Base-by-base conservation (phyloP, 2,113 vertebrate species). In the Chionomys nivalis region DNA sequence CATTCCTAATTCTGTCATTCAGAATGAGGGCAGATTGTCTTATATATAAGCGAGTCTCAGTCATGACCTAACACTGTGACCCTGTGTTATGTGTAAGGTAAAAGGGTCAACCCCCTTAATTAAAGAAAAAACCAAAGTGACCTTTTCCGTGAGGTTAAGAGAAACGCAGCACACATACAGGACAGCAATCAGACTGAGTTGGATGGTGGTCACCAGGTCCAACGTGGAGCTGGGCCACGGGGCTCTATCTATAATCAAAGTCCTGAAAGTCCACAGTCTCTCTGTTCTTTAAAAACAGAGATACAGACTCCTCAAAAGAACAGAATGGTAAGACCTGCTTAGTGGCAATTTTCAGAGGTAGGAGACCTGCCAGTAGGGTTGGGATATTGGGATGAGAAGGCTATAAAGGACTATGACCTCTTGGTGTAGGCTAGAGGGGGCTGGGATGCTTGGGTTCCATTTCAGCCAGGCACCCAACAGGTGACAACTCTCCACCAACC, bases 21-120 rank as follows among this genome's bases (percentile, higher is more conserved):
- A 3, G 24, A 17, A 44, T 7, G 52, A 33, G 13, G 11, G 36
- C 4, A 31, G 1, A 17, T 2, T 3, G 9, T 0, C 73, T 23
- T 90, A 14, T 11, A 76, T 44, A 23, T 44, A 24, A 44, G 31
- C 61, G 63, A 31, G 44, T 91, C 75, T 93, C 55, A n/a, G 52
- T n/a, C 78, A 77, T 11, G 39, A 36, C 16, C 76, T 78, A 24
- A 77, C 36, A 31, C 39, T n/a, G 28, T 66, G 55, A 66, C 55
- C 55, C 66, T 47, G 3, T 63, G 33, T 52, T 44, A 5, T 9
- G 21, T 7, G 1, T 33, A 28, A 68, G 2, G 47, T 33, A 70
- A 39, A 87, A 6, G 12, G 58, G 33, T 70, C 26, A 55, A 47
- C 52, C 68, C 19, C 52, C 91, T 95, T 92, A 75, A 12, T 33